Conservation (phyloP, 1,140 invertebrate genomes). For the Nasonia vitripennis region DNA sequence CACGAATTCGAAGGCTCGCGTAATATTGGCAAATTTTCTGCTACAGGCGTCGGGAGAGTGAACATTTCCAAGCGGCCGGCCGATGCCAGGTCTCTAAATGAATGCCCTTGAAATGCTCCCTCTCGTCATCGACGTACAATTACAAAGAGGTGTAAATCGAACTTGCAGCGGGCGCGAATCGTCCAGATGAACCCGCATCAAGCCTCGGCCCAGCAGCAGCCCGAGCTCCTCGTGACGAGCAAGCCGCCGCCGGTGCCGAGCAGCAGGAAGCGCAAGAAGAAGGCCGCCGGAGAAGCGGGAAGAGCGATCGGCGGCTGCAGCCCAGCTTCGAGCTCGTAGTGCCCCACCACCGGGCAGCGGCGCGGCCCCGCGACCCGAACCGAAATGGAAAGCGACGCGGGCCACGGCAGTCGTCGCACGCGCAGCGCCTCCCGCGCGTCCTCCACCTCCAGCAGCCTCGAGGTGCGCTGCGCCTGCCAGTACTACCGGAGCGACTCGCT, state of each 20-base stretch:
- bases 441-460: constrained; percentile 80
- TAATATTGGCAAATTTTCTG: too few species aligned
- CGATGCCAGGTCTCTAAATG: neutral
- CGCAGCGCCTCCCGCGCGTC: constrained; percentile 75
- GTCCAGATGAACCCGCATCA: neutral
- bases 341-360: neutral
- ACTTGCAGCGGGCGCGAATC: neutral
- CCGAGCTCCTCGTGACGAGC: neutral
- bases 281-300: neutral
- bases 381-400: constrained; percentile 67
- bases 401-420: constrained; percentile 56
- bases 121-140: too few species aligned
- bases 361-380: too few species aligned
- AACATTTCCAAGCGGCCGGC: too few species aligned
- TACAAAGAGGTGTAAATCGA: too few species aligned
- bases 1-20: too few species aligned
- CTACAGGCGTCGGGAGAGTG: too few species aligned
- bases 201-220: neutral
- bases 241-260: neutral
- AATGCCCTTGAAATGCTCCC: neutral
- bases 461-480: constrained; percentile 89
- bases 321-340: neutral
- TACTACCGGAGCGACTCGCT: constrained; percentile 87
- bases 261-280: neutral
- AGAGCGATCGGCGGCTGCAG: neutral